Conservation (phyloP, 64 coral and sea anemone species). For the Montipora capricornis region DNA sequence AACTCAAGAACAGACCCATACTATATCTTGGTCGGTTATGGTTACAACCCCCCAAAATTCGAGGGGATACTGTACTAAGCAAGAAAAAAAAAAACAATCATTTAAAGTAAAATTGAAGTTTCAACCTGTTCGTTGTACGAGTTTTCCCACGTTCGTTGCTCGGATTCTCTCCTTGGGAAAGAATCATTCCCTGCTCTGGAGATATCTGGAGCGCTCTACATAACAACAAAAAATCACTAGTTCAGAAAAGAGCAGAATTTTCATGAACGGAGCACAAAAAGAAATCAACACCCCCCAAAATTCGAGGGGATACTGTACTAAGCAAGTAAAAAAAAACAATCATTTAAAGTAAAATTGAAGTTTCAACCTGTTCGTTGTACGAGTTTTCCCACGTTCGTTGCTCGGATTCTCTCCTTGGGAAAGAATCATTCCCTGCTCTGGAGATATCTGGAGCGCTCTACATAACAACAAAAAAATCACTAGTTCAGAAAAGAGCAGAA, state of each 20-base stretch:
- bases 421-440: too few species aligned
- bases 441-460: too few species aligned
- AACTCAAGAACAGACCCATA: too few species aligned
- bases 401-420: not conserved
- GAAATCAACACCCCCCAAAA: too few species aligned
- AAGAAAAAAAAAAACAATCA: not conserved
- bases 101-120: not conserved
- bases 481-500: not conserved
- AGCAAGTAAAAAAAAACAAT: too few species aligned
- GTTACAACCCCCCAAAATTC: too few species aligned
- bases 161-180: not conserved
- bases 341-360: not conserved
- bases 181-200: not conserved
- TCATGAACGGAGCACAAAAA: too few species aligned
- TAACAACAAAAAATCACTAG: not conserved
- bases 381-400: not conserved
- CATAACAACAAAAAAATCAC: too few species aligned
- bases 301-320: too few species aligned
- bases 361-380: not conserved
- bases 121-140: constrained; percentile 1
- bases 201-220: constrained; percentile 20
- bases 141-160: not conserved
- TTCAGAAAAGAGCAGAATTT: not conserved
- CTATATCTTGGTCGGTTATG: too few species aligned
- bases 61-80: too few species aligned